Evolutionary conservation across 2,113 vertebrate genomes (phyloP), one percentile per base, ranked within the genome.

Genomic region (Emydocephalus ijimae): DNA sequence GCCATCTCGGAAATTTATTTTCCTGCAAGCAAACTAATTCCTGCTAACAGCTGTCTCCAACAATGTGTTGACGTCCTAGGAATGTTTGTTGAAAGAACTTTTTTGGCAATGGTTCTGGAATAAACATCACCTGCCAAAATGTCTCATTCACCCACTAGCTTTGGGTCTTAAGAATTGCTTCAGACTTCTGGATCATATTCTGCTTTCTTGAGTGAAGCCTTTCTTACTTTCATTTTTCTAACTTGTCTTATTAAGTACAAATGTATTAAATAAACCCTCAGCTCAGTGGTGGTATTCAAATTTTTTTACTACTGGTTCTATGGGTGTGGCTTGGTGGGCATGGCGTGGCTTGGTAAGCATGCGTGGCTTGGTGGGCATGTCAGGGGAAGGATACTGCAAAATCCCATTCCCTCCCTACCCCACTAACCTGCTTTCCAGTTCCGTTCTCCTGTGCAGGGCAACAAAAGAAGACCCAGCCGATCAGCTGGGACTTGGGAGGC

Each of bases 101-200:
- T 50, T 91, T 85, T 55, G 21, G 21, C 55, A 56, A 85, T 85
- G 5, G 43, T 93, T 87, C 34, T 64, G 55, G 43, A 91, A 90
- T 43, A 34, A 29, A 91, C 26, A 90, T 48, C n/a, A 15, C 15
- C 87, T 61, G 86, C 94, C 94, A 88, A 54, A 85, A 90, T 64
- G 93, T 95, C 81, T 87, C 12, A 5, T 94, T 92, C 61, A 56
- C 87, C 54, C 18, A 9, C 26, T 11, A 92, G 52, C 88, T 69
- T 92, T 95, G 93, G 94, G 90, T 95, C 95, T 97, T 24, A 89
- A 87, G 95, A 94, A 96, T 94, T 95, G 91, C 93, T 95, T 95
- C 95, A 89, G 86, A 95, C 93, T 94, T 91, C 55, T 39, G 29
- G 23, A 7, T 0, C 21, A 85, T 56, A 91, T 93, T 94, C 23